Evolutionary conservation across 1,140 invertebrate genomes (phyloP).

Genomic region (Neodiprion fabricii): DNA sequence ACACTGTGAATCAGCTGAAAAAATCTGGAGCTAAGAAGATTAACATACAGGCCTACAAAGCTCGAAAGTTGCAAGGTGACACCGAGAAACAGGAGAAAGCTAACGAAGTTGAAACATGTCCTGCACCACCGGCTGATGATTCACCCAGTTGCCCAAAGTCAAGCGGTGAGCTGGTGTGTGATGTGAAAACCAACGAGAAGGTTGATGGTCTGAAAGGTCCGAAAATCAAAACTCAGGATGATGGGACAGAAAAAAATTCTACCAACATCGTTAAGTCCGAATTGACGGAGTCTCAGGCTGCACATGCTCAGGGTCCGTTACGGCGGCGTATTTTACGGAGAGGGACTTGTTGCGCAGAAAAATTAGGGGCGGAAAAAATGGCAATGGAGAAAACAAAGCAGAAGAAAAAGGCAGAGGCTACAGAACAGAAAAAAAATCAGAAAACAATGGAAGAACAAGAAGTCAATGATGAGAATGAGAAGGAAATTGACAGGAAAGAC

Average conservation of each 20-base stretch:
- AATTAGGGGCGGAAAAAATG: neutral
- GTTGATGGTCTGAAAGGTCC: neutral
- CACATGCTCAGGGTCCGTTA: slow-evolving; percentile 16
- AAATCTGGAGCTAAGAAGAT: slow-evolving; percentile 44
- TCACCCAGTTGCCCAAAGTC: slow-evolving; percentile 26
- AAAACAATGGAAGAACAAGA: neutral
- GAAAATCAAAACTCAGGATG: neutral
- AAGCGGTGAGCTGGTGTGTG: too few species aligned
- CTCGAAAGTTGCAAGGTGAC: slow-evolving; percentile 42
- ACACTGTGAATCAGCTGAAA: too few species aligned
- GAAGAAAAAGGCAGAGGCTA: slow-evolving; percentile 9
- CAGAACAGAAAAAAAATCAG: neutral
- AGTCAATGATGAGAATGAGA: slow-evolving; percentile 19
- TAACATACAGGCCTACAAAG: slow-evolving; percentile 53
- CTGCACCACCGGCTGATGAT: slow-evolving; percentile 39
- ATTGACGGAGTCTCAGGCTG: neutral
- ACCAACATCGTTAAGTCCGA: too few species aligned
- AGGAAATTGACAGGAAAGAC: slow-evolving; percentile 24
- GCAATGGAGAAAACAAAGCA: neutral
- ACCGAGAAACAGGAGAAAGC: slow-evolving; percentile 36
- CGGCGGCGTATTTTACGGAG: neutral
- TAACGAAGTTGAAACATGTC: slow-evolving; percentile 36
- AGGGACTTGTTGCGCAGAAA: neutral
- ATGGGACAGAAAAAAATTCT: neutral
- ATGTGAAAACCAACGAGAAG: slow-evolving; percentile 20